These are phyloP conservation scores for Ascaphus truei DNA, from an alignment of 2,113 vertebrate genomes.

Conservation along the genomic window DNA sequence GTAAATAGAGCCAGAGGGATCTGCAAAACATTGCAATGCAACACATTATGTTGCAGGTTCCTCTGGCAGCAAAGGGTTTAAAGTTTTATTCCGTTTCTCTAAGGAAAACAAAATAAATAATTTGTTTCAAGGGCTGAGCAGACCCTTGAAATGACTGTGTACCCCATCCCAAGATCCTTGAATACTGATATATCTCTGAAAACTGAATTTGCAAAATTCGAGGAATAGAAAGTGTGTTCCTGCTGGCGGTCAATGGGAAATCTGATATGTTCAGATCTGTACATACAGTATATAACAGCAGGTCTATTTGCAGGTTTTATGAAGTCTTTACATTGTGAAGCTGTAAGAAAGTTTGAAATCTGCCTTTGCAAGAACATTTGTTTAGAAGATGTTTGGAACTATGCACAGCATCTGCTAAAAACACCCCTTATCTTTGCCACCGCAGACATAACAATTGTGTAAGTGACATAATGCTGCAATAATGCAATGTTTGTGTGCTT, in stretches of 20 bases:
- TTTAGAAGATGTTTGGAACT: too few species aligned
- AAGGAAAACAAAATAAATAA: neutral
- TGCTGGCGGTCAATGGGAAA: neutral
- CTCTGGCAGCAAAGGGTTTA: neutral
- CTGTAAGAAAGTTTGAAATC: too few species aligned
- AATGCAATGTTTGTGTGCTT: neutral
- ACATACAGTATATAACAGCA: neutral
- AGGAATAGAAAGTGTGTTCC: neutral
- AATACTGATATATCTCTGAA: neutral
- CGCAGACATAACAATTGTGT: too few species aligned
- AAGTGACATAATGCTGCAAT: too few species aligned
- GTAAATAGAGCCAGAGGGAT: too few species aligned
- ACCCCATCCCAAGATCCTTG: neutral
- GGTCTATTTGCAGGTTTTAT: too few species aligned
- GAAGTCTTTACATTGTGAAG: too few species aligned
- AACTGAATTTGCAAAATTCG: neutral
- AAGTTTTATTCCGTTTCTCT: neutral
- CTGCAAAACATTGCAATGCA: neutral
- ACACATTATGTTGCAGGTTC: neutral
- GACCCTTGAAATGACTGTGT: neutral
- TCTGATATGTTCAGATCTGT: neutral
- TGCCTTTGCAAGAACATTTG: too few species aligned
- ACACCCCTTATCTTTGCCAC: too few species aligned
- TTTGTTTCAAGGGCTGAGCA: neutral
- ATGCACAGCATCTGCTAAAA: too few species aligned